Conservation (phyloP, 37 sponge, comb jelly and placozoan species). For the Axinella damicornis region DNA sequence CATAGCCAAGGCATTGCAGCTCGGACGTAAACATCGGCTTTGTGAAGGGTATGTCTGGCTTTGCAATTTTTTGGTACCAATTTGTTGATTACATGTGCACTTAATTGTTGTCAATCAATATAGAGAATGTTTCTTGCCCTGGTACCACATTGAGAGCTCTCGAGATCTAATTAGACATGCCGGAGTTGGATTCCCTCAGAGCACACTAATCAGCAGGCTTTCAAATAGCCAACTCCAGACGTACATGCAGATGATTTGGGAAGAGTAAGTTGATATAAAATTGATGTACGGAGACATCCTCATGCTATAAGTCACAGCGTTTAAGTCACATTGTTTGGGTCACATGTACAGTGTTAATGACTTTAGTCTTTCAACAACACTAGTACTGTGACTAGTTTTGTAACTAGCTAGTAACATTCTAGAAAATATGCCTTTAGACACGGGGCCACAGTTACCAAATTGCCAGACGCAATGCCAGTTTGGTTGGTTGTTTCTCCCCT, state of each 20-base stretch:
- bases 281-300: too few species aligned
- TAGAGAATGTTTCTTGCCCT: constrained; percentile 18
- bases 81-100: neutral
- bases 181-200: constrained; percentile 4
- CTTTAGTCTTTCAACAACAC: too few species aligned
- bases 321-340: too few species aligned
- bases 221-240: constrained; percentile 6
- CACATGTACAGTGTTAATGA: too few species aligned
- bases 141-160: constrained; percentile 8
- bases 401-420: too few species aligned
- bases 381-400: too few species aligned
- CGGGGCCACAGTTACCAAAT: too few species aligned
- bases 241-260: constrained; percentile 16
- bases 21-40: neutral
- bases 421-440: too few species aligned
- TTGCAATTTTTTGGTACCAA: too few species aligned
- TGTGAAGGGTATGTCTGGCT: constrained; percentile 9
- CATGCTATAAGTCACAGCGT: too few species aligned
- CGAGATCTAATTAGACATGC: neutral
- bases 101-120: neutral
- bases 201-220: neutral
- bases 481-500: too few species aligned
- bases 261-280: constrained; percentile 1
- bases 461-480: too few species aligned
- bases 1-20: constrained; percentile 5